Percentiles rank a stretch among this genome's conserved stretches.
phyloP scores from a whole-genome alignment of 1,140 invertebrate genomes.

The Bombus terrestris region DNA sequence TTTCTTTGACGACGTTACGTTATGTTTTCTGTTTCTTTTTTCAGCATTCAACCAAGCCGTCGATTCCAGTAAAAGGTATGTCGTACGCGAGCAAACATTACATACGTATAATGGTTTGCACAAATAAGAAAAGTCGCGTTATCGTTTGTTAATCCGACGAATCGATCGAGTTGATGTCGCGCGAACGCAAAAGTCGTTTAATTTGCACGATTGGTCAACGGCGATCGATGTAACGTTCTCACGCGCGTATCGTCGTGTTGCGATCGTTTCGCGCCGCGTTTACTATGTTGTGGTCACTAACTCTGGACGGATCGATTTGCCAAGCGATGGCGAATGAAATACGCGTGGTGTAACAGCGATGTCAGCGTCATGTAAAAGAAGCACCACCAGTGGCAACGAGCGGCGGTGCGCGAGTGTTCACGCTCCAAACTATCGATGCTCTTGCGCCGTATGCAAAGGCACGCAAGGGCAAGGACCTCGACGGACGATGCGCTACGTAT shows the following conservation, averaged over 20 bases:
- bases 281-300: neutral
- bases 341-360: neutral
- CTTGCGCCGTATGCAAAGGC: conserved; percentile 71
- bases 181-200: too few relatives aligned
- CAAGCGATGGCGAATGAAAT: neutral
- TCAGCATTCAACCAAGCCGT: conserved; percentile 80
- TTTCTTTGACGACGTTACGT: neutral
- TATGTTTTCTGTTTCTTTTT: conserved; percentile 35
- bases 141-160: neutral
- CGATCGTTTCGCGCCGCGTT: neutral
- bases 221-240: neutral
- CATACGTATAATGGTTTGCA: neutral
- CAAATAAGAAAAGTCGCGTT: neutral
- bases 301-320: conserved; percentile 24
- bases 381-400: neutral
- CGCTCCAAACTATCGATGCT: conserved; percentile 77
- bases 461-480: conserved; percentile 81
- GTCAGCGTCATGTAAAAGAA: neutral
- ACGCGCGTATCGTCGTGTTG: neutral
- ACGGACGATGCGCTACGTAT: conserved; percentile 63
- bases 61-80: conserved; percentile 82
- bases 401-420: neutral
- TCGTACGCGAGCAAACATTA: neutral
- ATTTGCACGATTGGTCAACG: neutral
- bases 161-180: neutral